These are phyloP conservation scores for Stictocephala bisonia DNA, from an alignment of 2,888 invertebrate species.

Conservation along the genomic window DNA sequence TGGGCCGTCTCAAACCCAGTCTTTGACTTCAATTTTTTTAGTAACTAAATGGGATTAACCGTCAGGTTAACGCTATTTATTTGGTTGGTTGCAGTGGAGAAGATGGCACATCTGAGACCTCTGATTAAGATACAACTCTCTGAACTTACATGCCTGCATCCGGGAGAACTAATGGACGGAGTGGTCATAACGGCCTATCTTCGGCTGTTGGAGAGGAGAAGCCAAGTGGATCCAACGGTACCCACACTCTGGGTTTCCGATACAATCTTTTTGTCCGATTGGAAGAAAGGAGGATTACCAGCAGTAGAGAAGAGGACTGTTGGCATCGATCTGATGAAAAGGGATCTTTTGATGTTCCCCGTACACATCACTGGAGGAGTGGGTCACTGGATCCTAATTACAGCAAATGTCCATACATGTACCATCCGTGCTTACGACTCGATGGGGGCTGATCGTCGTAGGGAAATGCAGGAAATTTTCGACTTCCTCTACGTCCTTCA, in stretches of 20 bases:
- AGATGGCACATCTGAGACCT: not conserved
- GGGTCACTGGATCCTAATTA: not conserved
- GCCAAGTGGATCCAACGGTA: not conserved
- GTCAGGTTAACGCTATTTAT: not conserved
- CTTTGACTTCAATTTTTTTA: too few relatives aligned
- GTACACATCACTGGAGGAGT: not conserved
- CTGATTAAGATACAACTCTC: not conserved
- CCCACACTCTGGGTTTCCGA: not conserved
- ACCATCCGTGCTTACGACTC: not conserved
- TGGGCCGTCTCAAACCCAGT: too few relatives aligned
- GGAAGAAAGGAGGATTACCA: not conserved
- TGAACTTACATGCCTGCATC: not conserved
- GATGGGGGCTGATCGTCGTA: not conserved
- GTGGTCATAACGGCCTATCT: not conserved
- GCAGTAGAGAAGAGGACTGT: not conserved
- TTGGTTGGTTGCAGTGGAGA: not conserved
- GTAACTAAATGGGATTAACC: not conserved
- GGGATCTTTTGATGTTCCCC: not conserved
- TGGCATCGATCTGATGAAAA: not conserved
- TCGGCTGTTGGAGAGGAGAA: not conserved
- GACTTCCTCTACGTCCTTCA: not conserved
- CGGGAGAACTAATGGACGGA: not conserved
- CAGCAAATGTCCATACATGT: not conserved
- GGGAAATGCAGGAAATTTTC: not conserved
- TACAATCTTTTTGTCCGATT: conserved; percentile 3